Evolutionary conservation across 1,140 invertebrate genomes (phyloP).

Genomic region (Drosophila saltans): DNA sequence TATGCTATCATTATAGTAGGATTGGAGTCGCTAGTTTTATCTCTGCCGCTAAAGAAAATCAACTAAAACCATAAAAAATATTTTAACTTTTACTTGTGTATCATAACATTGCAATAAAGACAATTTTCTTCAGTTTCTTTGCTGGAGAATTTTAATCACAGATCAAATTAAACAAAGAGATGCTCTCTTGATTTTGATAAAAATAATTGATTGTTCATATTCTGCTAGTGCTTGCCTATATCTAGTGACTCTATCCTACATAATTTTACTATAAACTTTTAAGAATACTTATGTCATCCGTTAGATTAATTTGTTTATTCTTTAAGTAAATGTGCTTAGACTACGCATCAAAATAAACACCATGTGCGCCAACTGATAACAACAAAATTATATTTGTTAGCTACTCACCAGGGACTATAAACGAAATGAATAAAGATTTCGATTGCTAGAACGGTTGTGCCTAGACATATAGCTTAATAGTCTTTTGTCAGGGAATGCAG

Average conservation of each 20-base stretch:
- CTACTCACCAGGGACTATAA: neutral
- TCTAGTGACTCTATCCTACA: slow-evolving; percentile 3
- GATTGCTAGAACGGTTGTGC: neutral
- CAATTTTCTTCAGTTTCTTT: no score
- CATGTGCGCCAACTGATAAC: slow-evolving; percentile 10
- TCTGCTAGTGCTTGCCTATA: neutral
- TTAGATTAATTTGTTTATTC: slow-evolving; percentile 11
- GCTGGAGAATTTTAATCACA: no score
- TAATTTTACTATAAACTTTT: slow-evolving; percentile 9
- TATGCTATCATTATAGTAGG: slow-evolving; percentile 5
- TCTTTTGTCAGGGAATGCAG: neutral
- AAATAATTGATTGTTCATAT: no score
- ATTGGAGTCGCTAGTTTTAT: neutral
- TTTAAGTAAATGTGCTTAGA: slow-evolving; percentile 11
- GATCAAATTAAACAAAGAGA: no score
- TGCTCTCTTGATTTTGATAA: no score
- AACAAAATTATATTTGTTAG: slow-evolving; percentile 5
- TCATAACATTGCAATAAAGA: neutral
- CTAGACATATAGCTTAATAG: neutral
- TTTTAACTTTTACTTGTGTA: neutral
- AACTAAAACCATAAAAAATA: neutral
- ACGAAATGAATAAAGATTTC: neutral
- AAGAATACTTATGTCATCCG: slow-evolving; percentile 11
- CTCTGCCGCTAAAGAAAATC: neutral
- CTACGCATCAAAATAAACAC: slow-evolving; percentile 4